These are phyloP conservation scores for Colius striatus DNA, from an alignment of 2,113 vertebrate genomes.

Conservation along the genomic window DNA sequence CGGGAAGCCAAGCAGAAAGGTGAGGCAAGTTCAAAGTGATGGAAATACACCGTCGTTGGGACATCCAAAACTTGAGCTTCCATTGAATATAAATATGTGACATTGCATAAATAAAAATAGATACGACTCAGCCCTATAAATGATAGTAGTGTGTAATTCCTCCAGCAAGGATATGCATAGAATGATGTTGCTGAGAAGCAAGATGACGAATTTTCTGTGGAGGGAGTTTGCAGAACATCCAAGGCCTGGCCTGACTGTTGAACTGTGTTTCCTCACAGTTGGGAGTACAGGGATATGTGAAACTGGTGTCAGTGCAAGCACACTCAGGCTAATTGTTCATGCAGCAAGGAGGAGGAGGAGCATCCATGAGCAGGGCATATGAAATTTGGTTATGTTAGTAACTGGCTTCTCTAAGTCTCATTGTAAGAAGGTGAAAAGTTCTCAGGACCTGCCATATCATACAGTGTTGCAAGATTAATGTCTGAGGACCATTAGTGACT, in stretches of 20 bases:
- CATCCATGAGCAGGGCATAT: not conserved
- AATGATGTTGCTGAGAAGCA: not conserved
- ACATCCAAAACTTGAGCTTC: not conserved
- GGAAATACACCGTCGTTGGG: not conserved
- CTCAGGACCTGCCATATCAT: not conserved
- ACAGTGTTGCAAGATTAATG: not conserved
- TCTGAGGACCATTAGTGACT: not conserved
- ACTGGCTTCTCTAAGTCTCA: not conserved
- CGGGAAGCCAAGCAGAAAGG: not conserved
- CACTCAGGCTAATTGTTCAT: not conserved
- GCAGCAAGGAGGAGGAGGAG: not conserved
- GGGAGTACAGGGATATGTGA: not conserved
- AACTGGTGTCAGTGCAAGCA: not conserved
- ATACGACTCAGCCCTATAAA: not conserved
- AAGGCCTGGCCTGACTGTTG: not conserved
- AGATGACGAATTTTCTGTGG: not conserved
- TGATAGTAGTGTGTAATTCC: not conserved
- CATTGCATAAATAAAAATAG: not conserved
- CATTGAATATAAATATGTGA: not conserved
- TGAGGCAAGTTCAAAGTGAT: not conserved
- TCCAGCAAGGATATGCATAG: not conserved
- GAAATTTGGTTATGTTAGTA: not conserved
- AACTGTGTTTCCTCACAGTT: not conserved
- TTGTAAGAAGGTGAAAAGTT: not conserved
- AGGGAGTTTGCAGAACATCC: not conserved